Evolutionary conservation across 2,888 invertebrate species (phyloP).

Genomic region (Sepiola atlantica): DNA sequence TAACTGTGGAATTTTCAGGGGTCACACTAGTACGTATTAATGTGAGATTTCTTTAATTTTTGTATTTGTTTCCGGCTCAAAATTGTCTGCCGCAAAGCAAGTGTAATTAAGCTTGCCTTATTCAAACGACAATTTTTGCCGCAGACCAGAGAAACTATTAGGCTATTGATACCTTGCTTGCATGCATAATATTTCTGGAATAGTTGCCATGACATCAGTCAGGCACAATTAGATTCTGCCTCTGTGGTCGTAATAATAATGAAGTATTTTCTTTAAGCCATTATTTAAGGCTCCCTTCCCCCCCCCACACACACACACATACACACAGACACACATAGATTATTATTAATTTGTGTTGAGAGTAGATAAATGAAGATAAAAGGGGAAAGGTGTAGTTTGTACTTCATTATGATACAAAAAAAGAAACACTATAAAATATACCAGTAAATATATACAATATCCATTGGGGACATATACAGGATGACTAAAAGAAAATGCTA

Average conservation of each 20-base stretch:
- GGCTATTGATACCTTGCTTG: neutral
- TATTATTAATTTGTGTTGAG: neutral
- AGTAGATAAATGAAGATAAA: neutral
- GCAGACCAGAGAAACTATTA: neutral
- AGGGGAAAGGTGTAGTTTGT: neutral
- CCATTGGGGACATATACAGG: too few relatives aligned
- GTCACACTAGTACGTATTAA: neutral
- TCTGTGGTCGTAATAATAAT: neutral
- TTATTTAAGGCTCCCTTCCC: neutral
- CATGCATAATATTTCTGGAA: neutral
- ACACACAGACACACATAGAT: neutral
- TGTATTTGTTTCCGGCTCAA: neutral
- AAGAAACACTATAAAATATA: too few relatives aligned
- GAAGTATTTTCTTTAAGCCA: neutral
- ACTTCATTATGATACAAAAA: neutral
- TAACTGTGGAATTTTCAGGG: too few relatives aligned
- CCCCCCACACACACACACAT: too few relatives aligned
- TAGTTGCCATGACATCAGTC: constrained; percentile 8
- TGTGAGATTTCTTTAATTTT: neutral
- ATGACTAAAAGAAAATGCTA: too few relatives aligned
- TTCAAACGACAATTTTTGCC: neutral
- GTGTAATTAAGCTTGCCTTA: neutral
- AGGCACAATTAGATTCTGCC: neutral
- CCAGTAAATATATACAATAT: too few relatives aligned
- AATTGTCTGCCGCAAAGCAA: neutral